Base-by-base conservation (phyloP, 2,888 invertebrate genomes). In the Brachyptera putata region DNA sequence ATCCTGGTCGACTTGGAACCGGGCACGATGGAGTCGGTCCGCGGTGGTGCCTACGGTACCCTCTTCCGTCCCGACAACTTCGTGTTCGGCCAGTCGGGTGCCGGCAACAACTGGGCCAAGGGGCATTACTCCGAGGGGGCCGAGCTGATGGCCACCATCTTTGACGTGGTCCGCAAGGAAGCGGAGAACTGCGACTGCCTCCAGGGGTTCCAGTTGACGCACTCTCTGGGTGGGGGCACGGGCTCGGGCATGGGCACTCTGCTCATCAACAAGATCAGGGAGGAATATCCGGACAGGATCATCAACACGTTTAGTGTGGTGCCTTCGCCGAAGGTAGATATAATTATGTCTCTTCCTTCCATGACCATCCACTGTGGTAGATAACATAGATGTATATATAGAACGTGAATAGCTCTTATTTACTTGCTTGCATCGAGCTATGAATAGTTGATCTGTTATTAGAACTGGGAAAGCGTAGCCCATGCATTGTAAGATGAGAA, bases 21-120 rank as follows among this genome's bases (percentile, higher is more conserved):
- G 0, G 89, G 89, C 55, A 89, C 89, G 66, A 94, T 93, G 93
- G 93, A 93, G 78, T 86, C 91, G 55, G 91, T 93, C 56, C 84
- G 92, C 66, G 89, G 91, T 63, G 91, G 93, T 56, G 81, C 79
- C 57, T 91, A 87, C 76, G 93, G 93, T n/a, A 86, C 88, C 71
- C 83, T 94, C 63, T 93, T 93, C 82, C 83, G 92, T 57, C 93
- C 93, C 7, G 91, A 93, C 74, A 94, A 92, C 77, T 93, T 91
- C 73, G 90, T 93, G 2, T 92, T 90, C 68, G 89, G 85, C 3
- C 78, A 78, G 70, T 79, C 79, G 14, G 84, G 85, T 24, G 84
- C 84, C 24, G 80, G 92, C 55, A 93, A 93, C 77, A 93, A 93
- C 75, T 93, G 92, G 93, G 92, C 92, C 41, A 81, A 82, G 68